Conservation (phyloP, 2,888 invertebrate genomes). For the Diarsia mendica region DNA sequence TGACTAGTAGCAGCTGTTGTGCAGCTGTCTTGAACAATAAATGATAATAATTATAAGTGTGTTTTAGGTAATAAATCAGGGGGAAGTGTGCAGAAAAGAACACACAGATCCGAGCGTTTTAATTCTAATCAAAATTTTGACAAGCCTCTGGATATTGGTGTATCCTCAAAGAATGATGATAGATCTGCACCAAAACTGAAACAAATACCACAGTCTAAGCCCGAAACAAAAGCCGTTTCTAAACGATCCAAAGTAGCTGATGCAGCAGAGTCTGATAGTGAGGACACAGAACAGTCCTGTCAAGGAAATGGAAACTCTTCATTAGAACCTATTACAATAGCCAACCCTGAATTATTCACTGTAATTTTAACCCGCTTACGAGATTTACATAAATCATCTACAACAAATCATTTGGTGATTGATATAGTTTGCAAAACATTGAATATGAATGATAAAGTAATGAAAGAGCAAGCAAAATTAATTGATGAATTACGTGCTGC, state of each 20-base stretch:
- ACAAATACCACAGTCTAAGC: no score
- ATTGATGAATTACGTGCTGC: neutral
- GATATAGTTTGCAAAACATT: neutral
- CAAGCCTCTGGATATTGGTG: no score
- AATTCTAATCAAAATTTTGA: neutral
- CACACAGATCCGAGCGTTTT: neutral
- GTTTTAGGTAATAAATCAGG: neutral
- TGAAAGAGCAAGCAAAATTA: neutral
- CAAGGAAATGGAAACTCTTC: constrained; percentile 1
- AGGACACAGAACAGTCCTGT: neutral
- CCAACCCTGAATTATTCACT: neutral
- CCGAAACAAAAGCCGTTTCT: no score
- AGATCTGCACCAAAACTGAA: no score
- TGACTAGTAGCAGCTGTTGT: no score
- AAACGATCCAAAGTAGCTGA: neutral
- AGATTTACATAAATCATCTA: neutral
- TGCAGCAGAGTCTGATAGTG: neutral
- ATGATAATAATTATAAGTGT: neutral
- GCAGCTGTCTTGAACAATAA: neutral
- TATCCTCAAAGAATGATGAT: no score
- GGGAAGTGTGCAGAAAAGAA: neutral
- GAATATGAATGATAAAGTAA: neutral
- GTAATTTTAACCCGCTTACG: neutral
- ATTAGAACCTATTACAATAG: neutral
- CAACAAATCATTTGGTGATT: neutral